These are phyloP conservation scores for Antheraea mylitta DNA, from an alignment of 1,140 invertebrate species.

Conservation along the genomic window DNA sequence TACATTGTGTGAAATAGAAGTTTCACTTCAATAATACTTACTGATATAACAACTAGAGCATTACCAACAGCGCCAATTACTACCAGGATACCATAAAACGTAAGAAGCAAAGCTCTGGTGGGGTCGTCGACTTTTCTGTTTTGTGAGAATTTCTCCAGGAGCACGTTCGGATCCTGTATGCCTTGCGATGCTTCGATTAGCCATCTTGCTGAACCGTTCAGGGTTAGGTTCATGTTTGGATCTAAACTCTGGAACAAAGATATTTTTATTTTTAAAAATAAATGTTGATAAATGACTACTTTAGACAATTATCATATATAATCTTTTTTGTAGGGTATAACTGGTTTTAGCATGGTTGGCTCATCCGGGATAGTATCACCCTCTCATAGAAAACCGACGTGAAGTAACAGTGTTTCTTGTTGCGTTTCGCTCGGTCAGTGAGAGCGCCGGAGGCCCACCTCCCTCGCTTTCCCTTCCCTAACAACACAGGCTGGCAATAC, in stretches of 20 bases:
- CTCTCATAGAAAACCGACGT: too few relatives aligned
- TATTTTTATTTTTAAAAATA: constrained; percentile 3
- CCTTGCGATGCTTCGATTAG: constrained; percentile 64
- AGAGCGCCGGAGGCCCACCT: too few relatives aligned
- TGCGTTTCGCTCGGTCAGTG: too few relatives aligned
- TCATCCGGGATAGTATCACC: too few relatives aligned
- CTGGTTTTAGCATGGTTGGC: too few relatives aligned
- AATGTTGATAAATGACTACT: too few relatives aligned
- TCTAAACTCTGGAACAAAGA: constrained; percentile 62
- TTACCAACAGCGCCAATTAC: constrained; percentile 89
- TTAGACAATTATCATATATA: too few relatives aligned
- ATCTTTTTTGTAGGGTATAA: too few relatives aligned
- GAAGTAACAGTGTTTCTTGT: too few relatives aligned
- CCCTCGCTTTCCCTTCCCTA: too few relatives aligned
- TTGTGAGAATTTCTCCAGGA: constrained; percentile 80
- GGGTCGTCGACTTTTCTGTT: constrained; percentile 85
- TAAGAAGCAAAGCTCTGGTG: constrained; percentile 83
- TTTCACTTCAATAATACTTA: constrained; percentile 55
- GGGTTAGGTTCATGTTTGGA: constrained; percentile 56
- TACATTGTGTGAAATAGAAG: constrained; percentile 8
- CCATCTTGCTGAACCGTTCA: constrained; percentile 65
- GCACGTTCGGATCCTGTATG: constrained; percentile 72
- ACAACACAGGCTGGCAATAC: too few relatives aligned
- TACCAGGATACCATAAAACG: constrained; percentile 87
- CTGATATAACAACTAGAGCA: constrained; percentile 88